Percentiles rank a stretch among this genome's conserved stretches.
phyloP scores from a whole-genome alignment of 2,113 vertebrate species.

The Isurus oxyrinchus region DNA sequence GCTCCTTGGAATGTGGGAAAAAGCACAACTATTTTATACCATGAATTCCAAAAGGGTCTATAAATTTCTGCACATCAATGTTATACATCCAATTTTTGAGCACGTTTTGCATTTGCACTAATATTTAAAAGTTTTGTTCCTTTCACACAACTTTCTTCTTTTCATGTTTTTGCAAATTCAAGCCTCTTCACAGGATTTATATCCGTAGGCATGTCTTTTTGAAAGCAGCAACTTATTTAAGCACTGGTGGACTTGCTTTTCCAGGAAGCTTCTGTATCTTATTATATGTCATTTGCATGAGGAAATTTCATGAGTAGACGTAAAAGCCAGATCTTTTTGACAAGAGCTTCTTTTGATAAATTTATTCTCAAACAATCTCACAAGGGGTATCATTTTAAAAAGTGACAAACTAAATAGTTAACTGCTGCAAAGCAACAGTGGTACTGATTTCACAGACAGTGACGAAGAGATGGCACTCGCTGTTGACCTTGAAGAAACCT shows the following conservation, averaged over 20 bases:
- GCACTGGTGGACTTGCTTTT: no score
- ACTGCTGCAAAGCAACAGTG: neutral
- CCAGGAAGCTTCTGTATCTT: neutral
- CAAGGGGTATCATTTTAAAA: neutral
- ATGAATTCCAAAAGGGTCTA: neutral
- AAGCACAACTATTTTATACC: neutral
- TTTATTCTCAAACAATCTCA: neutral
- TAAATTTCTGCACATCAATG: neutral
- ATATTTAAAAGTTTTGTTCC: neutral
- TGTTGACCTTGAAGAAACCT: no score
- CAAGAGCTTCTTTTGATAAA: neutral
- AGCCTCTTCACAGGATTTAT: neutral
- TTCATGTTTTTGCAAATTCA: neutral
- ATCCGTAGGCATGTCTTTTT: neutral
- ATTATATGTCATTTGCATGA: neutral
- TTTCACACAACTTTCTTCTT: neutral
- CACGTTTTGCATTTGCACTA: neutral
- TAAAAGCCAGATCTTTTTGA: neutral
- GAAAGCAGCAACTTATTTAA: neutral
- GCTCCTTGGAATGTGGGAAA: neutral
- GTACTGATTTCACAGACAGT: no score
- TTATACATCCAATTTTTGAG: no score
- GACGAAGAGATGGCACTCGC: no score
- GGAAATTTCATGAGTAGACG: neutral
- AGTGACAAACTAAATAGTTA: neutral